These are phyloP conservation scores for Chromobotia macracanthus DNA, from an alignment of 2,797 vertebrate genomes.

Conservation along the genomic window DNA sequence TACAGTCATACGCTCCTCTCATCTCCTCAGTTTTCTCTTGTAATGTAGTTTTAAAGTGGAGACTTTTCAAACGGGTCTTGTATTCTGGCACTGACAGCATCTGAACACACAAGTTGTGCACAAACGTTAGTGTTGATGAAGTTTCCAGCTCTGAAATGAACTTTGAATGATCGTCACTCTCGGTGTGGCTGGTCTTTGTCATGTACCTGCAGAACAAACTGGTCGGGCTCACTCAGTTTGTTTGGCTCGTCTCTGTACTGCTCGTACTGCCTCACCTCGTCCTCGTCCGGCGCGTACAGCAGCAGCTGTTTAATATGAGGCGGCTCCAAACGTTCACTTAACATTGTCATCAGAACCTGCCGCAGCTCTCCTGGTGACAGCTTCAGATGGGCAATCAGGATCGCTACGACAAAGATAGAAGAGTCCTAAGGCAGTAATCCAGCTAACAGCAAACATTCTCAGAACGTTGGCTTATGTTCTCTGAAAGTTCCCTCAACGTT, in stretches of 20 bases:
- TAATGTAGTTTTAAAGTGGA: conserved; percentile 91
- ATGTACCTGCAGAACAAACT: too few relatives aligned
- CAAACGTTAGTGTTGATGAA: background rate
- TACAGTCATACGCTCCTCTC: conserved; percentile 86
- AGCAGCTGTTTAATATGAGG: too few relatives aligned
- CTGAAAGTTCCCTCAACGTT: too few relatives aligned
- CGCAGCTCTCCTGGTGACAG: conserved; percentile 88
- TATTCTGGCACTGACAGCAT: conserved; percentile 95
- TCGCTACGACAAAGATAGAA: conserved; percentile 75
- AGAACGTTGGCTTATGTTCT: too few relatives aligned
- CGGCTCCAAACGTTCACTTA: conserved; percentile 86
- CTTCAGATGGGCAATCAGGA: conserved; percentile 96
- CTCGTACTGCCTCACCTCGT: conserved; percentile 90
- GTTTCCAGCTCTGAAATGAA: too few relatives aligned
- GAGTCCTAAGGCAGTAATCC: background rate
- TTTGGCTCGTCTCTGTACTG: conserved; percentile 83
- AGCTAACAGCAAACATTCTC: too few relatives aligned
- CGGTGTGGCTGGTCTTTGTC: background rate
- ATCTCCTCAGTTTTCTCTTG: conserved; percentile 97
- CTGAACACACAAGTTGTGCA: conserved; percentile 65
- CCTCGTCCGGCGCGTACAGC: conserved; percentile 92
- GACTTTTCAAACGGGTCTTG: conserved; percentile 89
- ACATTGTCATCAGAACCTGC: conserved; percentile 90
- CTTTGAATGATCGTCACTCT: too few relatives aligned
- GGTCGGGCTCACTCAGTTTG: conserved; percentile 95